Evolutionary conservation across 2,888 invertebrate genomes (phyloP), one percentile per base, ranked within the genome.

Genomic region (Desoria tigrina): DNA sequence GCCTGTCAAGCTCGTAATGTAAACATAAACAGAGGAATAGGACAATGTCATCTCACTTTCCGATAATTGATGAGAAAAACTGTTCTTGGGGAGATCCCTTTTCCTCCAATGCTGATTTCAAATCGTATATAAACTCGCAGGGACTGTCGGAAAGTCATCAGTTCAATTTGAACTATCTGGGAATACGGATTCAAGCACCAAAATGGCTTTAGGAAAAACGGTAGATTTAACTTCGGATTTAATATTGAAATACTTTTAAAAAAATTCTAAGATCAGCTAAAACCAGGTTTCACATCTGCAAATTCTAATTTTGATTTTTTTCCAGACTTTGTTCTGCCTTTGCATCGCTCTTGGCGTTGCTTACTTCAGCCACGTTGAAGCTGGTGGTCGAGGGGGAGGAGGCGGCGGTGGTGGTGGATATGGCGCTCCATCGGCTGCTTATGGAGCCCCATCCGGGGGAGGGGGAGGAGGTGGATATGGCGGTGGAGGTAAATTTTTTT

Each of bases 361-460:
- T 7, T 23, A 23, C 23, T 45, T 45, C 4, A 45, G 21, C n/a
- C 16, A 23, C 26, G 51, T 51, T 14, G 51, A 51, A 21, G 51
- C 51, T 23, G 51, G 51, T 7, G 51, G 51, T 27, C 4, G 26
- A 21, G 51, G 49, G 9, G 49, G 49, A 18, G 49, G 49, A 11
- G 49, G 51, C 27, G 51, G 51, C 26, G 51, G 51, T 6, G 51
- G 51, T 9, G 23, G 51, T 16, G 51, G 51, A 18, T 51, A 51
- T 27, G 51, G 51, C 7, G 26, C 39, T 9, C 39, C 39, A 11
- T 39, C 39, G 16, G 39, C 39, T 16, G 9, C 9, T 11, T 39
- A 39, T 39, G 39, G 49, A 21, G 49, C 16, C 16, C 51, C 27
- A 6, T 51, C 51, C 3, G 23, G 51, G 3, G 51, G 51, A 21